Evolutionary conservation across 2,113 vertebrate species (phyloP).

Genomic region (Notarius lentiginosus): DNA sequence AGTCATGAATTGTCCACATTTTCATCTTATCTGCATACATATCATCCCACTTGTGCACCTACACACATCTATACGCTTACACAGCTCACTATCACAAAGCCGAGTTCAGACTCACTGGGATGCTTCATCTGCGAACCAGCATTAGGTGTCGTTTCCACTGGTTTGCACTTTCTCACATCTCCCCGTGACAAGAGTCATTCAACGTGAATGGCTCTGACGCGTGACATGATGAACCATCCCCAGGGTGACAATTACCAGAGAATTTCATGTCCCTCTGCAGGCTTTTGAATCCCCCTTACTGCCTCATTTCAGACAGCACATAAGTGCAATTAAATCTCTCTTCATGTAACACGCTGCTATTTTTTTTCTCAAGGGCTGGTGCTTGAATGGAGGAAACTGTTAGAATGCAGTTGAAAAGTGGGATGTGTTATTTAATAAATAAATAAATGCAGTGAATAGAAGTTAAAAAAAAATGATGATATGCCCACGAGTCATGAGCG

Average conservation of each 20-base stretch:
- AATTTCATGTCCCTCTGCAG: slow-evolving; percentile 5
- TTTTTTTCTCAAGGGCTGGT: neutral
- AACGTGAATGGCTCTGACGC: neutral
- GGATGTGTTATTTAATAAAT: neutral
- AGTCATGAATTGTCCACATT: neutral
- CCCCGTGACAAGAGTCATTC: slow-evolving; percentile 11
- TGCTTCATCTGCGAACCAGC: neutral
- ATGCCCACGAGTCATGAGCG: neutral
- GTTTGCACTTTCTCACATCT: neutral
- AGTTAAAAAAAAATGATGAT: neutral
- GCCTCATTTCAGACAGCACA: neutral
- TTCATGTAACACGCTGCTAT: neutral
- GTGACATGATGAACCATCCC: slow-evolving; percentile 13
- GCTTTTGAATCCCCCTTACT: neutral
- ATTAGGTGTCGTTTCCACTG: neutral
- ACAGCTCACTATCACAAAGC: neutral
- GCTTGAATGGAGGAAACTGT: neutral
- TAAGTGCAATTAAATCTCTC: slow-evolving; percentile 28
- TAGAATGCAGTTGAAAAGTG: neutral
- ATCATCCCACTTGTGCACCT: neutral
- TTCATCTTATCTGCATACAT: neutral
- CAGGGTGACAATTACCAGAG: slow-evolving; percentile 38
- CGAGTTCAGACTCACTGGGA: neutral
- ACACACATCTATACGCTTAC: neutral
- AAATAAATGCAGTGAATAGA: neutral